Evolutionary conservation across 1,140 invertebrate genomes (phyloP).

Genomic region (Zophobas morio): DNA sequence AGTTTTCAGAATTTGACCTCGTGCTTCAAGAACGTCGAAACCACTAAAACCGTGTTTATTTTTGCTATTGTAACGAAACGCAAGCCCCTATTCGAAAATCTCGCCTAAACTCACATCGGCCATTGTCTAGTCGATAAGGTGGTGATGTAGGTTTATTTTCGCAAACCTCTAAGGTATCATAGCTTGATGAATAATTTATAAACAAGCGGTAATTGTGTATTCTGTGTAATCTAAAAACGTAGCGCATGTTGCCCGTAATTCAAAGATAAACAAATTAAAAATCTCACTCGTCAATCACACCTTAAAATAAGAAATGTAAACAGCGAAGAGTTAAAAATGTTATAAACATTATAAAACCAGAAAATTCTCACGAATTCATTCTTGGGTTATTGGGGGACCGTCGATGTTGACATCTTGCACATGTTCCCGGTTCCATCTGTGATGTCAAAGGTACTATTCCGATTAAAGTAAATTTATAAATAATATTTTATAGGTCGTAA

Average conservation of each 20-base stretch:
- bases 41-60: not conserved
- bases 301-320: conserved; percentile 49
- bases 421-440: conserved; percentile 36
- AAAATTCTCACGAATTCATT: conserved; percentile 47
- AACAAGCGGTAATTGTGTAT: conserved; percentile 40
- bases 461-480: conserved; percentile 54
- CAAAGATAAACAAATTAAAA: conserved; percentile 51
- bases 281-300: conserved; percentile 49
- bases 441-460: conserved; percentile 40
- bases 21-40: too few relatives aligned
- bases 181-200: conserved; percentile 40
- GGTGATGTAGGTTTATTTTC: conserved; percentile 25
- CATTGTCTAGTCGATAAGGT: not conserved
- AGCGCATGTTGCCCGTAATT: conserved; percentile 45
- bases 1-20: too few relatives aligned
- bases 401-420: conserved; percentile 33
- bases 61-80: not conserved
- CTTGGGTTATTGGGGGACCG: conserved; percentile 34
- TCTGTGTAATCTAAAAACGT: conserved; percentile 38
- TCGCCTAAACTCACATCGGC: not conserved
- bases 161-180: conserved; percentile 28
- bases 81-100: not conserved
- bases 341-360: conserved; percentile 49
- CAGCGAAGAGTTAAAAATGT: conserved; percentile 38
- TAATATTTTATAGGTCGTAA: conserved; percentile 58